Conservation (phyloP, 1,140 invertebrate species). For the Eumeta japonica region DNA sequence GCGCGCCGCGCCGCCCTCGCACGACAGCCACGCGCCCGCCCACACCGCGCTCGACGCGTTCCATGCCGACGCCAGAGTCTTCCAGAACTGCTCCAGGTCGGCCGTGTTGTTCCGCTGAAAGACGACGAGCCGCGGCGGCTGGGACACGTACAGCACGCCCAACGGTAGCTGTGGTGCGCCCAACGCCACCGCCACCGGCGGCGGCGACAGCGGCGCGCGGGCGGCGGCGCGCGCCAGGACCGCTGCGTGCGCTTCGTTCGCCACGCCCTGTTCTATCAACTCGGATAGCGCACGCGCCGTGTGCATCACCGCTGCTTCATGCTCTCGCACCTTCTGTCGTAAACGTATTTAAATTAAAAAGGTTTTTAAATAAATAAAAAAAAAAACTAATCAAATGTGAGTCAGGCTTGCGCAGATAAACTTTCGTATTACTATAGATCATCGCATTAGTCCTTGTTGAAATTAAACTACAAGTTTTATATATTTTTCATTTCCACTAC, state of each 20-base stretch:
- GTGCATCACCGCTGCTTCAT: slow-evolving; percentile 38
- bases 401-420: no score
- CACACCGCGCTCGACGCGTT: slow-evolving; percentile 39
- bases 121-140: slow-evolving; percentile 34
- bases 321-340: slow-evolving; percentile 36
- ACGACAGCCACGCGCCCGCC: slow-evolving; percentile 46
- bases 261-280: slow-evolving; percentile 33
- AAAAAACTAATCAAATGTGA: slow-evolving; percentile 6
- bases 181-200: slow-evolving; percentile 44
- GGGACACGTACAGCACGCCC: slow-evolving; percentile 40
- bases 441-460: no score
- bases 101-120: slow-evolving; percentile 48
- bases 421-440: no score
- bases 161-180: slow-evolving; percentile 49
- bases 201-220: slow-evolving; percentile 28
- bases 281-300: slow-evolving; percentile 42
- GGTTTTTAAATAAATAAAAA: no score
- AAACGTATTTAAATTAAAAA: no score
- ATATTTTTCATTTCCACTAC: no score
- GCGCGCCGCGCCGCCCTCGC: slow-evolving; percentile 24
- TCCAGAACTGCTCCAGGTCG: slow-evolving; percentile 40
- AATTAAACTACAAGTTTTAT: no score
- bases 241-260: slow-evolving; percentile 34
- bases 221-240: slow-evolving; percentile 39
- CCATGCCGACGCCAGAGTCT: slow-evolving; percentile 45